Percentiles rank a stretch among this genome's conserved stretches.
These are phyloP conservation scores for Telmatochromis sp. DNA, from an alignment of 2,113 vertebrate genomes.

Conservation along the genomic window DNA sequence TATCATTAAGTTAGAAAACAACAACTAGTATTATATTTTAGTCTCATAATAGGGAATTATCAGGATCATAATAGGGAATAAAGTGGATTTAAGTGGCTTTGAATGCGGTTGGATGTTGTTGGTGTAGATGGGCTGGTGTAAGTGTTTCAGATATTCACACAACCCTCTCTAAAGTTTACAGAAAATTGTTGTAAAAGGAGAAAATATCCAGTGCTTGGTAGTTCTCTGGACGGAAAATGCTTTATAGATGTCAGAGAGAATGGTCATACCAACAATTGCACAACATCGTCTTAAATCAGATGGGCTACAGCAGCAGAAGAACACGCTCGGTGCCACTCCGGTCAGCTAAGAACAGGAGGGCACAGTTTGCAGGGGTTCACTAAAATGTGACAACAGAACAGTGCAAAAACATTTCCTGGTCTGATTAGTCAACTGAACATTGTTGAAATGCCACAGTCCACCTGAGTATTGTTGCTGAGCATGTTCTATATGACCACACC, in stretches of 20 bases:
- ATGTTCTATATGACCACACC: neutral
- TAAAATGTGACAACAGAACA: neutral
- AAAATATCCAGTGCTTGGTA: neutral
- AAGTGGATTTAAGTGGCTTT: neutral
- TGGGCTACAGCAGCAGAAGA: neutral
- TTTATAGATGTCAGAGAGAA: neutral
- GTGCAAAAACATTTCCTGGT: neutral
- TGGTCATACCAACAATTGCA: neutral
- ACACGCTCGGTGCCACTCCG: fast-evolving
- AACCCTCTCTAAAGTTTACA: fast-evolving
- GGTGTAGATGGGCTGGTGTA: neutral
- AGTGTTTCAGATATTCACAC: neutral
- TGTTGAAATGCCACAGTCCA: neutral
- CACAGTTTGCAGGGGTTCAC: neutral
- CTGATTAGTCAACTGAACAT: neutral
- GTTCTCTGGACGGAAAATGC: neutral
- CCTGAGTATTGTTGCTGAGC: neutral
- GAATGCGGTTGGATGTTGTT: neutral
- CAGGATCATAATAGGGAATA: neutral
- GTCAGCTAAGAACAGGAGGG: neutral
- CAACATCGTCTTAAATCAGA: neutral
- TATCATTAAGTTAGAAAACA: neutral
- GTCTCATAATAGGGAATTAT: no score
- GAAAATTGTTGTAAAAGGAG: neutral
- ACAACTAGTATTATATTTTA: neutral